Conservation (phyloP, 2,888 invertebrate genomes). For the Creontiades dilutus region DNA sequence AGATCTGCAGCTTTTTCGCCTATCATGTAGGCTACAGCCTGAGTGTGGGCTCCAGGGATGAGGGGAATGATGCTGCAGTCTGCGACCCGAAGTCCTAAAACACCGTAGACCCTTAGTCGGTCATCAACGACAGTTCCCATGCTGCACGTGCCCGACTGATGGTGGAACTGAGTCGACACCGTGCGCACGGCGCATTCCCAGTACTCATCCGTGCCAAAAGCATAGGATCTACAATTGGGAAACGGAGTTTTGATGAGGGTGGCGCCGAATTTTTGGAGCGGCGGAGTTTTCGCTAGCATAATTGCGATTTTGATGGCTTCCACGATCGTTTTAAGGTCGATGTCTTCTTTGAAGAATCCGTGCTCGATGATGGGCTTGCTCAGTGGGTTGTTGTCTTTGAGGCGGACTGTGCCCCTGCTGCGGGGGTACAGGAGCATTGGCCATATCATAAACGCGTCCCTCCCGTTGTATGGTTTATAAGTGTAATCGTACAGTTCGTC, state of each 20-base stretch:
- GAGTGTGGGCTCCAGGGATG: slow-evolving; percentile 82
- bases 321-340: slow-evolving; percentile 75
- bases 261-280: slow-evolving; percentile 76
- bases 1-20: slow-evolving; percentile 79
- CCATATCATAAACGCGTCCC: slow-evolving; percentile 77
- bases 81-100: slow-evolving; percentile 80
- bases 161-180: slow-evolving; percentile 82
- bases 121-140: slow-evolving; percentile 84
- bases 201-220: slow-evolving; percentile 78
- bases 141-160: slow-evolving; percentile 85
- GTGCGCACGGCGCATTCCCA: slow-evolving; percentile 82
- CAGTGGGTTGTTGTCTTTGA: slow-evolving; percentile 75
- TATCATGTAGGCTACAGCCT: slow-evolving; percentile 80
- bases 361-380: slow-evolving; percentile 75
- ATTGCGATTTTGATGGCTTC: slow-evolving; percentile 76
- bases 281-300: slow-evolving; percentile 76
- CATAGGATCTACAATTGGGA: slow-evolving; percentile 80
- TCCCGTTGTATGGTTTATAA: slow-evolving; percentile 76
- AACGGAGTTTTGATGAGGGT: slow-evolving; percentile 80
- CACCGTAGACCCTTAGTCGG: slow-evolving; percentile 80
- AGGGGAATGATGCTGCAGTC: slow-evolving; percentile 81
- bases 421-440: slow-evolving; percentile 76
- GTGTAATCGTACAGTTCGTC: slow-evolving; percentile 77
- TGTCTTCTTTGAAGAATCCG: slow-evolving; percentile 75
- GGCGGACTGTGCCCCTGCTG: slow-evolving; percentile 75